Percentiles rank a stretch among this genome's conserved stretches.
phyloP scores from a whole-genome alignment of 2,113 vertebrate genomes.

The Chitala chitala region DNA sequence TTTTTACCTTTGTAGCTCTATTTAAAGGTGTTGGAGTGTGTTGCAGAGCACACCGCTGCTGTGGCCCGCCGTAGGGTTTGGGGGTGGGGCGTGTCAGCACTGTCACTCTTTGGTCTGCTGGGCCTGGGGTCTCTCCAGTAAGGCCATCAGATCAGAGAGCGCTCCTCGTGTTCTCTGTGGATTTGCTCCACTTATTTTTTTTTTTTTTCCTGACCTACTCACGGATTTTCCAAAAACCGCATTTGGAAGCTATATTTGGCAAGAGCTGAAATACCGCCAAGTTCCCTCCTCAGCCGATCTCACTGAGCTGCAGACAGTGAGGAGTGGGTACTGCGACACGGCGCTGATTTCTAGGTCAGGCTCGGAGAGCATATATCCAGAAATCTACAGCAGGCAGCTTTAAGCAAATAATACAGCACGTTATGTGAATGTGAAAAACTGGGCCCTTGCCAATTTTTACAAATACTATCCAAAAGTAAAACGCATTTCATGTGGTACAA shows the following conservation, averaged over 20 bases:
- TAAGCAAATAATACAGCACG: not conserved
- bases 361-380: not conserved
- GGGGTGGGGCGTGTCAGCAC: not conserved
- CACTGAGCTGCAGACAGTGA: not conserved
- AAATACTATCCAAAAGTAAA: too few relatives aligned
- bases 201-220: conserved; percentile 23
- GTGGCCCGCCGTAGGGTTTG: not conserved
- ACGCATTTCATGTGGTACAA: too few relatives aligned
- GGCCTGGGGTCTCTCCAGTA: not conserved
- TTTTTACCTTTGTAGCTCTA: not conserved
- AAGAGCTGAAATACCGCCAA: conserved; percentile 14
- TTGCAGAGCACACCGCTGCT: not conserved
- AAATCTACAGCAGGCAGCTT: not conserved
- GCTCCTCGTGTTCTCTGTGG: not conserved
- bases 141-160: not conserved
- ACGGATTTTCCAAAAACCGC: conserved; percentile 25
- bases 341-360: conserved; percentile 21
- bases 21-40: not conserved
- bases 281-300: not conserved
- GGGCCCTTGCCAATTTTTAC: too few relatives aligned
- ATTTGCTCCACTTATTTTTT: conserved; percentile 10
- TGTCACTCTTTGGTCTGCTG: not conserved
- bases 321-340: not conserved
- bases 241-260: conserved; percentile 23
- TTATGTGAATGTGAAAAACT: too few relatives aligned